A percentile compares a stretch with the other conserved stretches of the same genome.
Conservation (phyloP, 2,888 invertebrate species). For the Heliconius charithonia region DNA sequence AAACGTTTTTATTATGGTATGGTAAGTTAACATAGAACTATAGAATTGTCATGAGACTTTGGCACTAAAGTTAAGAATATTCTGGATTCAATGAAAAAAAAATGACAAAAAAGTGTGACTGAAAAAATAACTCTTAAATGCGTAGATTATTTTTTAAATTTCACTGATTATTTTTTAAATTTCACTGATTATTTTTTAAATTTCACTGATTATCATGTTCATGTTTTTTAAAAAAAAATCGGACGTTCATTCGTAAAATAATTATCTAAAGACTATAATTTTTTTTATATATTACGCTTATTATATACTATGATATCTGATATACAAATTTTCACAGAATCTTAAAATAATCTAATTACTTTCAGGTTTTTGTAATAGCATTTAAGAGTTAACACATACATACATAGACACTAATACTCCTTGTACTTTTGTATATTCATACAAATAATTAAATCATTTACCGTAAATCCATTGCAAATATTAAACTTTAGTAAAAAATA, state of each 20-base stretch:
- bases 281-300: not conserved
- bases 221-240: too few relatives aligned
- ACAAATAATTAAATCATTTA: not conserved
- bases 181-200: too few relatives aligned
- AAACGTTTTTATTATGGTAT: conserved; percentile 15
- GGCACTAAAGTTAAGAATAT: not conserved
- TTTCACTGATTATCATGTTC: too few relatives aligned
- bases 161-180: too few relatives aligned
- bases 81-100: not conserved
- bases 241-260: too few relatives aligned
- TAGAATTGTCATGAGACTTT: conserved; percentile 9
- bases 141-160: too few relatives aligned
- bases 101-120: not conserved
- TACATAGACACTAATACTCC: too few relatives aligned
- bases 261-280: not conserved
- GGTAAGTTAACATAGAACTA: conserved; percentile 17
- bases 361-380: not conserved
- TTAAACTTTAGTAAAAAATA: not conserved
- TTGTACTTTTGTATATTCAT: too few relatives aligned
- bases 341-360: too few relatives aligned
- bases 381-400: conserved; percentile 17
- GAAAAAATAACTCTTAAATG: conserved; percentile 6
- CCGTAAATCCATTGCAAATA: conserved; percentile 3
- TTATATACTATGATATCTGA: not conserved
- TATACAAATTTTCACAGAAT: not conserved